These are phyloP conservation scores for Pedionomus torquatus DNA, from an alignment of 2,113 vertebrate species.

Conservation along the genomic window DNA sequence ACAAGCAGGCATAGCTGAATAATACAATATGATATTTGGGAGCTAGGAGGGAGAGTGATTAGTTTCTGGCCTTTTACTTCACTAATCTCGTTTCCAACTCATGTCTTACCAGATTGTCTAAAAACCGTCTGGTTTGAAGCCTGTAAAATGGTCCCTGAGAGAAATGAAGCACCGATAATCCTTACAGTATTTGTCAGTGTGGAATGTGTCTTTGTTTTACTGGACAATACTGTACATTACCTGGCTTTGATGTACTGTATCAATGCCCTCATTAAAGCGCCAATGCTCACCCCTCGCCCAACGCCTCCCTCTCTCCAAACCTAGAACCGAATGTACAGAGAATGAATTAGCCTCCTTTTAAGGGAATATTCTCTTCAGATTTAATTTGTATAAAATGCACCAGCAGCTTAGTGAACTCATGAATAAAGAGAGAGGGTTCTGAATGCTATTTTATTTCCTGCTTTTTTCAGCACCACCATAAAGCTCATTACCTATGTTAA, in stretches of 20 bases:
- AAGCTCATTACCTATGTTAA: conserved; percentile 66
- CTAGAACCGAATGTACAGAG: conserved; percentile 13
- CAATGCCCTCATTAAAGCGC: background rate
- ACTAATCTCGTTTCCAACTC: conserved; percentile 70
- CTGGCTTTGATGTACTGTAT: conserved; percentile 47
- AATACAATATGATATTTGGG: conserved; percentile 78
- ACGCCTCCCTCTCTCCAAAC: background rate
- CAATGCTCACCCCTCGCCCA: background rate
- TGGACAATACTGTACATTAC: conserved; percentile 56
- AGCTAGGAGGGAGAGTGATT: conserved; percentile 67
- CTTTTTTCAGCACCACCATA: conserved; percentile 20
- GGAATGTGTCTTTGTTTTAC: conserved; percentile 71
- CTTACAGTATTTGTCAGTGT: conserved; percentile 63
- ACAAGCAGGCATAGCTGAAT: conserved; percentile 78
- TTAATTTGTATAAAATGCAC: conserved; percentile 64
- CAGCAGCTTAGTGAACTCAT: conserved; percentile 66
- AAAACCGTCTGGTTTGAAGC: conserved; percentile 64
- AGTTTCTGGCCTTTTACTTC: conserved; percentile 74
- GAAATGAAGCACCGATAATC: conserved; percentile 64
- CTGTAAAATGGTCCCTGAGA: conserved; percentile 61
- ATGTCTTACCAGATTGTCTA: conserved; percentile 60
- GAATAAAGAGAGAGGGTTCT: conserved; percentile 58
- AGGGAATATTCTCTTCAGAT: conserved; percentile 64
- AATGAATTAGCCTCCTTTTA: conserved; percentile 60
- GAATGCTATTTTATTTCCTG: conserved; percentile 45